Evolutionary conservation across 1,140 invertebrate genomes (phyloP).

Genomic region (Piezodorus guildinii): DNA sequence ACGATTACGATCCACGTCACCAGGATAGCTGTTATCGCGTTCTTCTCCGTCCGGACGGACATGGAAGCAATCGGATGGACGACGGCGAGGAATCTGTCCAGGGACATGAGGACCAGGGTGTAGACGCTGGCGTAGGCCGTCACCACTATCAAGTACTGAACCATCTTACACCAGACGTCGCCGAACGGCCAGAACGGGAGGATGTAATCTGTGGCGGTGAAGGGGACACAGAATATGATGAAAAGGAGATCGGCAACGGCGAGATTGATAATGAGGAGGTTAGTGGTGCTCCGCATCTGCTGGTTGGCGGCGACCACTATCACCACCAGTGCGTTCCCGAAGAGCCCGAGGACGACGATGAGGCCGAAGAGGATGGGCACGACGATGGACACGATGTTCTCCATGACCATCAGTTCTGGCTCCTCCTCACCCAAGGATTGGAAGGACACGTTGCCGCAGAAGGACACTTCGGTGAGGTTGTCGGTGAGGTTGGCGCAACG

Average conservation of each 20-base stretch:
- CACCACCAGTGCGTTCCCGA: constrained; percentile 71
- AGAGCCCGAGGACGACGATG: constrained; percentile 73
- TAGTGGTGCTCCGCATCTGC: constrained; percentile 86
- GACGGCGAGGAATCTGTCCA: constrained; percentile 84
- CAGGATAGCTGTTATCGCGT: constrained; percentile 66
- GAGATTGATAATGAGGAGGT: constrained; percentile 79
- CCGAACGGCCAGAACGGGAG: constrained; percentile 84
- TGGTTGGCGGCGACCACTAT: constrained; percentile 71
- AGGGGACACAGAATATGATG: constrained; percentile 91
- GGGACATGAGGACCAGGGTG: constrained; percentile 87
- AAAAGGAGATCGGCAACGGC: constrained; percentile 86
- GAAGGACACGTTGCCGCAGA: constrained; percentile 10
- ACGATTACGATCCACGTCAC: constrained; percentile 73
- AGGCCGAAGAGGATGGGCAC: constrained; percentile 80
- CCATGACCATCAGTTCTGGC: constrained; percentile 34
- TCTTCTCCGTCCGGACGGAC: constrained; percentile 72
- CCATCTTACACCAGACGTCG: constrained; percentile 78
- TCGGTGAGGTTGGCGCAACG: constrained; percentile 22
- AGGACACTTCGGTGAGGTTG: constrained; percentile 22
- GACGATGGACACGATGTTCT: constrained; percentile 52
- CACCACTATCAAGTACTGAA: constrained; percentile 72
- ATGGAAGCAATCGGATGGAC: constrained; percentile 87
- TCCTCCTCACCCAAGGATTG: constrained; percentile 23
- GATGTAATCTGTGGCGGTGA: constrained; percentile 80
- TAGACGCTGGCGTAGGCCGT: constrained; percentile 89